Percentiles rank a stretch among this genome's conserved stretches.
Conservation (phyloP, 2,888 invertebrate genomes). For the Petrolisthes cinctipes region DNA sequence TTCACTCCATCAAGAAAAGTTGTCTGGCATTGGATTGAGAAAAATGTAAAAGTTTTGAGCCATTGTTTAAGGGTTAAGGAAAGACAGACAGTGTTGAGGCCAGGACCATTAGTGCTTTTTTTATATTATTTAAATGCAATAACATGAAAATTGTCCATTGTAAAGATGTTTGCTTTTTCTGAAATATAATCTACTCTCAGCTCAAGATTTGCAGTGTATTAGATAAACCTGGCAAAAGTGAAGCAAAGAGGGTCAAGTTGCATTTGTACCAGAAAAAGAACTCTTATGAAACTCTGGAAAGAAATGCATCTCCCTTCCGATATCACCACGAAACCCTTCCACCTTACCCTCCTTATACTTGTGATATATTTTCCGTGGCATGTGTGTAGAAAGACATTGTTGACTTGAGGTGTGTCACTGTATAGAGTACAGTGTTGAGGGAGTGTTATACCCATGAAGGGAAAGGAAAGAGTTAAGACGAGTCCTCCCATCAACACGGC, state of each 20-base stretch:
- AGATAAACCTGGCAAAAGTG: slow-evolving; percentile 14
- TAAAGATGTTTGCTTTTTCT: background rate
- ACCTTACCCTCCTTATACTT: slow-evolving; percentile 14
- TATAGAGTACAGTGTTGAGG: background rate
- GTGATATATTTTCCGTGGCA: slow-evolving; percentile 16
- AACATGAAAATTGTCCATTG: slow-evolving; percentile 2
- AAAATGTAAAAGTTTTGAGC: too few relatives aligned
- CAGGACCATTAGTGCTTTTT: slow-evolving; percentile 9
- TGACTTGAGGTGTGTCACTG: slow-evolving; percentile 7
- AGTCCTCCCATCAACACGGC: too few relatives aligned
- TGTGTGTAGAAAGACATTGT: background rate
- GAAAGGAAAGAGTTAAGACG: too few relatives aligned
- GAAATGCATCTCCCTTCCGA: background rate
- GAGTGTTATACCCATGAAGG: background rate
- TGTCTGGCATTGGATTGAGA: too few relatives aligned
- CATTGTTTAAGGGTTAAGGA: background rate
- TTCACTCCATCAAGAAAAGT: too few relatives aligned
- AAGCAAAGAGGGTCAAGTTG: background rate
- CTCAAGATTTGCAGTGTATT: slow-evolving; percentile 2
- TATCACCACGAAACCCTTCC: slow-evolving; percentile 1
- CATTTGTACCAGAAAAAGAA: background rate
- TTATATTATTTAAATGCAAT: slow-evolving; percentile 8
- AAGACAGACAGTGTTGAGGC: background rate
- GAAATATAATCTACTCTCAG: background rate
- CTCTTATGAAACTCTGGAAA: background rate